Conservation (phyloP, 1,140 invertebrate species). For the Gonatopus flavifemur region DNA sequence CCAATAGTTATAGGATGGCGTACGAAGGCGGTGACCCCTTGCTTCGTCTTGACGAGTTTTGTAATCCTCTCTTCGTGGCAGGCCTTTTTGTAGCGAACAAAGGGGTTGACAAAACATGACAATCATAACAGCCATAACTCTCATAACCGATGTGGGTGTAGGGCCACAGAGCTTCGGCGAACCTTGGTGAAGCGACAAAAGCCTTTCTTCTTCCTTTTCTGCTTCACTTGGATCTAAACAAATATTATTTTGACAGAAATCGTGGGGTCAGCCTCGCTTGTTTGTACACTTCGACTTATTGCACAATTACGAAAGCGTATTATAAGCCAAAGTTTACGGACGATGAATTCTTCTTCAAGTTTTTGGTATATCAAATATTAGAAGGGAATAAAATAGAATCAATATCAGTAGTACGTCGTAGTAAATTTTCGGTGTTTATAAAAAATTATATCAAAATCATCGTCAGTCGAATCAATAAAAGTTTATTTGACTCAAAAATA, state of each 20-base stretch:
- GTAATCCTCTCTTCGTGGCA: constrained; percentile 14
- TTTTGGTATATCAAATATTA: too few species aligned
- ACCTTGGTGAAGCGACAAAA: constrained; percentile 21
- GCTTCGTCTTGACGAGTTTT: too few species aligned
- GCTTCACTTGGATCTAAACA: constrained; percentile 29
- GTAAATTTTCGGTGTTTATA: background rate
- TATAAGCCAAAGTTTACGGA: constrained; percentile 1
- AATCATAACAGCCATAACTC: constrained; percentile 44
- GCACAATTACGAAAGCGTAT: constrained; percentile 25
- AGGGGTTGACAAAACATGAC: constrained; percentile 57
- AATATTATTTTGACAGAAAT: constrained; percentile 46
- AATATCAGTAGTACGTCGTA: background rate
- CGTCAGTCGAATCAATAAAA: too few species aligned
- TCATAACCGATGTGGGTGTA: constrained; percentile 41
- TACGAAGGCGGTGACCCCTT: too few species aligned
- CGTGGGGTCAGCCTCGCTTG: too few species aligned
- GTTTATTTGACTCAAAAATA: too few species aligned
- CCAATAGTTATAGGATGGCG: too few species aligned
- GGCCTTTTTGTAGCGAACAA: constrained; percentile 38
- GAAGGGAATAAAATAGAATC: too few species aligned
- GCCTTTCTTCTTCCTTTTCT: background rate
- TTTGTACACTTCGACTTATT: constrained; percentile 19
- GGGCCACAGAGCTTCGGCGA: constrained; percentile 6
- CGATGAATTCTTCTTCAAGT: background rate
- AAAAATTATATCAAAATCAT: too few species aligned